Evolutionary conservation across 2,888 invertebrate genomes (phyloP), one percentile per base, ranked within the genome.

Genomic region (Ormyrus thymus): DNA sequence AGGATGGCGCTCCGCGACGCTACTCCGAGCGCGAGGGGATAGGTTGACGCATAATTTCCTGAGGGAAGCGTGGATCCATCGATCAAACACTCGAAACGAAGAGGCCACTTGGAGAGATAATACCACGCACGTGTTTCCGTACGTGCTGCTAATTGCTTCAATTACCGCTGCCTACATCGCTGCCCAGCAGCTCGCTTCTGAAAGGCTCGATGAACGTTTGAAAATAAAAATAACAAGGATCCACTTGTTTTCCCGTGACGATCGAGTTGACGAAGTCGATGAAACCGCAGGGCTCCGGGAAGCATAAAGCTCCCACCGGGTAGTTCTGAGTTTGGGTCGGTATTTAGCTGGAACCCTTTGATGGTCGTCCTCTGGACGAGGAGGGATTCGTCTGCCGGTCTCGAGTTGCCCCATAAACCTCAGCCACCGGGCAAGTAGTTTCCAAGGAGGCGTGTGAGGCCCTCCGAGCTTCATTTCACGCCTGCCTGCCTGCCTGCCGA

Each of bases 31-130:
- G 61, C 68, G 55, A 62, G 61, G 68, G 15, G 88, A 89, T 87
- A 87, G 88, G 86, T 88, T 88, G 90, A 90, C 89, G 89, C 89
- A 88, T 89, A 90, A 90, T 90, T 90, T 90, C 90, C 90, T 88
- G 86, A 85, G 85, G 84, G 82, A 86, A 84, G 81, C 84, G 84
- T 83, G 84, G 86, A 90, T 88, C 87, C 88, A 90, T 90, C 90
- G 90, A 90, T 90, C 90, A 90, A 90, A 90, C 90, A 89, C 82
- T n/a, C 13, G 15, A 82, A 80, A 66, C 81, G 81, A 83, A 82
- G 82, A 84, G 80, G 79, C 83, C 77, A 82, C 81, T 68, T 55
- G 45, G 66, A 79, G 81, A 83, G 83, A 84, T 82, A 84, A 73
- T 71, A 61, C 13, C 65, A 58, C 53, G 11, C 48, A 53, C 53